Evolutionary conservation across 2,888 invertebrate genomes (phyloP).

Genomic region (Mythimna vitellina): DNA sequence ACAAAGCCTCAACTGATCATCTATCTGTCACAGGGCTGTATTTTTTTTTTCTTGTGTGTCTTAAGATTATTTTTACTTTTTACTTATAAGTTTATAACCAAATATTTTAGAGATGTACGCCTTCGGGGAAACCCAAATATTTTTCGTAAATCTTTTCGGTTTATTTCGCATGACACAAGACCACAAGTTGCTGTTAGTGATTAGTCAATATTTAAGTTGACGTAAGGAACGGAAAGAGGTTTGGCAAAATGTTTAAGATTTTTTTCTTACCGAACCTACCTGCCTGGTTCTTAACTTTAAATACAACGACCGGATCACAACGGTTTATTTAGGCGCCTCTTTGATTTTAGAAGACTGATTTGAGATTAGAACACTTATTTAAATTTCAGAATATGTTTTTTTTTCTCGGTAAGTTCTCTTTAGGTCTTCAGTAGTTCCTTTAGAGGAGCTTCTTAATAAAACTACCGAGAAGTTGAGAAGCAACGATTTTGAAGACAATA

Average conservation of each 20-base stretch:
- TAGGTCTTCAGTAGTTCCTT: not conserved
- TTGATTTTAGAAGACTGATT: not conserved
- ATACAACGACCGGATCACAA: slow-evolving; percentile 37
- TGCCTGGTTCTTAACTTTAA: slow-evolving; percentile 12
- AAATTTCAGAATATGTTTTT: not conserved
- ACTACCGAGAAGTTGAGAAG: not conserved
- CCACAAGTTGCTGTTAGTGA: slow-evolving; percentile 26
- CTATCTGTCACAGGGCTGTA: not conserved
- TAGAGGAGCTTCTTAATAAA: not conserved
- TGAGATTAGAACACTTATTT: not conserved
- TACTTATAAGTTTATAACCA: not conserved
- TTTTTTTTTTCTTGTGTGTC: not conserved
- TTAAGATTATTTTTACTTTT: not conserved
- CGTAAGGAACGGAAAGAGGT: not conserved
- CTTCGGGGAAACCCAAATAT: slow-evolving; percentile 14
- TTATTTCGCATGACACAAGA: slow-evolving; percentile 18
- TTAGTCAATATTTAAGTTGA: slow-evolving; percentile 42
- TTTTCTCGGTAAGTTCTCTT: not conserved
- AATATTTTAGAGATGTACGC: slow-evolving; percentile 2
- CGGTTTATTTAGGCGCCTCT: not conserved
- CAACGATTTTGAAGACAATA: not conserved
- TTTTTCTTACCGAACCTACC: not conserved
- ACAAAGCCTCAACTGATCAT: not conserved
- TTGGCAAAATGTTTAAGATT: not conserved
- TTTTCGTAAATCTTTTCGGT: slow-evolving; percentile 22